Conservation (phyloP, 2,113 vertebrate genomes). For the Tringa solitaria region DNA sequence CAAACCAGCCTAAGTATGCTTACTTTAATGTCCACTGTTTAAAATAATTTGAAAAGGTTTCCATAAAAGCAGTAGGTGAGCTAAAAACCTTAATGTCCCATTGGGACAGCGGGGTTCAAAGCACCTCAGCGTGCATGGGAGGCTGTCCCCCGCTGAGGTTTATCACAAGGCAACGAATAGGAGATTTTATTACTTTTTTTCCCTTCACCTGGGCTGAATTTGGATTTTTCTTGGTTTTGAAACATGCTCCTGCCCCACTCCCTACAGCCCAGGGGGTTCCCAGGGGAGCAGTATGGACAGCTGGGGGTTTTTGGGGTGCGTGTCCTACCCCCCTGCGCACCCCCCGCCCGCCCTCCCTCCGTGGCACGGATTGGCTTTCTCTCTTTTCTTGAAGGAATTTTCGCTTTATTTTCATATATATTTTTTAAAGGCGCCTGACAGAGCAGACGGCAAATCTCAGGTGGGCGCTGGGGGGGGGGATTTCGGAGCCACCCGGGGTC, state of each 20-base stretch:
- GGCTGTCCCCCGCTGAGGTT: accelerated
- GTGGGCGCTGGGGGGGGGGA: background rate
- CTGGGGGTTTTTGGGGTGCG: accelerated
- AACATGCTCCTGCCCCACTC: accelerated
- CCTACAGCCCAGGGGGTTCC: accelerated
- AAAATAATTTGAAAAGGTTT: background rate
- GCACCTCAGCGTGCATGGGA: accelerated
- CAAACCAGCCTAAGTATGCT: background rate
- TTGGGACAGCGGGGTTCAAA: accelerated
- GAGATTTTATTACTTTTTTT: background rate
- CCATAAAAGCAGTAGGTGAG: background rate
- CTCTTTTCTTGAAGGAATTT: too few species aligned
- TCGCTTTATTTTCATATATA: background rate
- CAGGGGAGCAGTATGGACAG: accelerated
- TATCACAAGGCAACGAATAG: accelerated
- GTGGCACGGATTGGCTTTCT: too few species aligned
- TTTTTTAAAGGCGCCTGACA: background rate
- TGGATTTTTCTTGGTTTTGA: background rate
- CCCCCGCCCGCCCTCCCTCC: background rate
- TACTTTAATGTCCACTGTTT: background rate
- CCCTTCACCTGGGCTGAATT: accelerated
- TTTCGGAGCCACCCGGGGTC: background rate
- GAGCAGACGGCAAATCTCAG: accelerated
- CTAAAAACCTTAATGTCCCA: accelerated
- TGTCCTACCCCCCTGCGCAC: accelerated